A percentile compares a stretch with the other conserved stretches of the same genome.
Conservation (phyloP, 2,797 vertebrate genomes). For the Schizopygopsis malacanthus region DNA sequence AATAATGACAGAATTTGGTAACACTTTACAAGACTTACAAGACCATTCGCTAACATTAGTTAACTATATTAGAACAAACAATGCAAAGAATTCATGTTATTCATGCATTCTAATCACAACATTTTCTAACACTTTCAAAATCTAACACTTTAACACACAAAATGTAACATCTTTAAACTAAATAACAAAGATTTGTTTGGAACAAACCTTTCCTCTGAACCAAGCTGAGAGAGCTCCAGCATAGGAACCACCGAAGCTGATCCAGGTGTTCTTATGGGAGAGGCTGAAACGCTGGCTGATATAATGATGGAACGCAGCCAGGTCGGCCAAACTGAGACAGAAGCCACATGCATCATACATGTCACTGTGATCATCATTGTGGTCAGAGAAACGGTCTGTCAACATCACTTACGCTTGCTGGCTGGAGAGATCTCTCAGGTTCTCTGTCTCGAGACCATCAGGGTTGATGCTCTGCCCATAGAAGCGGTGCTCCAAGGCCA, state of each 20-base stretch:
- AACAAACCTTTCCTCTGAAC: constrained; percentile 79
- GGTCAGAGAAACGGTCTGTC: not conserved
- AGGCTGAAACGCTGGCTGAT: constrained; percentile 80
- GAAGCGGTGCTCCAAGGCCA: constrained; percentile 87
- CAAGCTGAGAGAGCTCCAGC: constrained; percentile 85
- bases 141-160: too few species aligned
- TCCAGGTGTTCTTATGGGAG: constrained; percentile 81
- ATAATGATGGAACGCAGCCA: constrained; percentile 77
- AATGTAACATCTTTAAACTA: not conserved
- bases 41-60: not conserved
- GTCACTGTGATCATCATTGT: not conserved
- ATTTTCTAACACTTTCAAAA: not conserved
- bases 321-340: constrained; percentile 72
- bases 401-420: constrained; percentile 82
- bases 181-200: not conserved
- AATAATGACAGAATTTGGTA: not conserved
- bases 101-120: not conserved
- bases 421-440: constrained; percentile 82
- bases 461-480: constrained; percentile 84
- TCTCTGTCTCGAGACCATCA: constrained; percentile 72
- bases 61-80: not conserved
- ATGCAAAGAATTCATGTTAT: not conserved
- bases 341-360: not conserved
- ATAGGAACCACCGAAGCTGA: constrained; percentile 90
- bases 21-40: not conserved